Evolutionary conservation across 2,888 invertebrate genomes (phyloP), one percentile per base, ranked within the genome.

Genomic region (Linnaemya vulpina): DNA sequence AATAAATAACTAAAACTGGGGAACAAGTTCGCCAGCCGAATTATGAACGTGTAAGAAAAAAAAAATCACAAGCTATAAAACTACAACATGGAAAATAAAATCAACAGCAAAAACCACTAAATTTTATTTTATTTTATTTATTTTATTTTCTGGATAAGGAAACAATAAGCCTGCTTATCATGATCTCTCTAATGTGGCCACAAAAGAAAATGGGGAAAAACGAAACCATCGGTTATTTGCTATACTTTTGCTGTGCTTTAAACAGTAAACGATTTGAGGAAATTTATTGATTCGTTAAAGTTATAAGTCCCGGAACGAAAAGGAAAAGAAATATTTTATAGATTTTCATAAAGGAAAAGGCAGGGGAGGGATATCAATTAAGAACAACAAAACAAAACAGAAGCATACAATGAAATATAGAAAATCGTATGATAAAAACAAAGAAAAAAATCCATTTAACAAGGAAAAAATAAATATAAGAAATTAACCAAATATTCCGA

Each of bases 141-240:
- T n/a, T n/a, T n/a, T n/a, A n/a, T 5, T 5, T 30, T 62, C 25
- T 53, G 11, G 55, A n/a, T 46, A 67, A 60, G 22, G 58, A 49
- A 83, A 83, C 84, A 85, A 85, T 85, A 60, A 82, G 82, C 85
- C 82, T 75, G 58, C 71, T 78, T 82, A 82, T 75, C 78, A 53
- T 53, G 74, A 85, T 53, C 67, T 58, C 35, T 73, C n/a, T 81
- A 81, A 70, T 76, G 53, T 63, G 63, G 68, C 81, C 49, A 11
- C 3, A 43, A 46, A 78, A 7, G 15, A 62, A 76, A 63, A 53
- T 38, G 15, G 15, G 43, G 3, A 35, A 43, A 70, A 51, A 43
- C 10, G 22, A 15, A 17, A 10, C 40, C 13, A 40, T 13, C 38
- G 1, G 46, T 25, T 40, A 49, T 40, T n/a, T 77, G 68, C 15